Base-by-base conservation (phyloP, 2,797 vertebrate species). In the Eulemur rubriventer region DNA sequence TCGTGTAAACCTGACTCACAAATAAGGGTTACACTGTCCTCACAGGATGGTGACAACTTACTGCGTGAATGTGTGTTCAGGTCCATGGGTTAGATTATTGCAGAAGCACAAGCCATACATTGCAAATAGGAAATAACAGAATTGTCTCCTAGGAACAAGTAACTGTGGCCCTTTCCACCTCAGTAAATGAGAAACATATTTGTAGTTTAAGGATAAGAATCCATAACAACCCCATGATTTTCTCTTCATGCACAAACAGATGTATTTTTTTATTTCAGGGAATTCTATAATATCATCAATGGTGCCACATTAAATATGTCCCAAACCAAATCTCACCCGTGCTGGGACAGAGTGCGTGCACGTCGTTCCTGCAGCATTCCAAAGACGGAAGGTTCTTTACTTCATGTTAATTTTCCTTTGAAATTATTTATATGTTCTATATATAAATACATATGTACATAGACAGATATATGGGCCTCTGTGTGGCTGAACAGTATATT, bases 401-500 rank as follows among this genome's bases (percentile, higher is more conserved):
- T 97, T 97, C 92, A 90, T 95, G 97, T 97, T 96, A 94, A 43
- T 92, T 96, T 97, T 97, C 95, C 97, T 97, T 97, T 80, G 63
- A 88, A 75, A 94, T 98, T 98, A 98, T 98, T 98, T 99, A 98
- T 98, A 97, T 98, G 97, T 98, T 97, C 97, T 97, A 94, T 98
- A 97, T 98, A 98, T 98, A 98, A 98, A 97, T 95, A 97, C 92
- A 26, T 91, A 20, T 98, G 97, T 97, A 96, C 89, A 97, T 96
- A 97, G 96, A 93, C 97, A 97, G 94, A 97, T 97, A 89, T 97
- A 96, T 84, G 96, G 98, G 98, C 98, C 98, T 98, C 98, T 98
- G 87, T 98, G 98, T 98, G 98, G 98, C 98, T 89, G 92, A 96
- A 92, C 70, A 96, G 98, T 98, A 96, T 98, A 98, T 98, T 98